phyloP scores from a whole-genome alignment of 2,113 vertebrate genomes.

The Boleophthalmus pectinirostris region DNA sequence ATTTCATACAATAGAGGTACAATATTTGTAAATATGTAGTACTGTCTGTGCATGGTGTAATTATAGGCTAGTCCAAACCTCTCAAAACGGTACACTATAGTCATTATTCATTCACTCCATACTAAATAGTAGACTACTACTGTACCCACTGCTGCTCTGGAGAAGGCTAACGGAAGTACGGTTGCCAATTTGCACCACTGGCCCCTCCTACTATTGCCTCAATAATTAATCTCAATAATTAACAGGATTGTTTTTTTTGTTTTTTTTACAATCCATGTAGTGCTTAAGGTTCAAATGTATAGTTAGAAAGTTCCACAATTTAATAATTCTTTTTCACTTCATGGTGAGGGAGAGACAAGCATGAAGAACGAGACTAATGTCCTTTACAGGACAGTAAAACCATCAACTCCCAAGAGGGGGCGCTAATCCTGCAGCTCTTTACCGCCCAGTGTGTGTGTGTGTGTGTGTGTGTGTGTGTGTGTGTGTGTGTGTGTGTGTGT shows the following conservation, averaged over 20 bases:
- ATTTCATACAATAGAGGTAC: too few species aligned
- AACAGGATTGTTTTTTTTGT: not conserved
- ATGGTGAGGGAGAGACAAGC: conserved; percentile 24
- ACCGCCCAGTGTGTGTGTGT: conserved; percentile 30
- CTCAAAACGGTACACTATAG: too few species aligned
- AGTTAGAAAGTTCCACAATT: not conserved
- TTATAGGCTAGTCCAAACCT: too few species aligned
- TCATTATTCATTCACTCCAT: too few species aligned
- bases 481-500: conserved; percentile 38
- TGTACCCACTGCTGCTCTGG: too few species aligned
- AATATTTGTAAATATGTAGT: too few species aligned
- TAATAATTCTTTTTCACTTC: not conserved
- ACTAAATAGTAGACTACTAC: too few species aligned
- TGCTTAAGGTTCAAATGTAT: not conserved
- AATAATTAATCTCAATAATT: too few species aligned
- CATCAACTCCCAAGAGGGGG: conserved; percentile 48
- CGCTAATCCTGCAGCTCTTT: conserved; percentile 48
- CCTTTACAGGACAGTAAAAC: not conserved
- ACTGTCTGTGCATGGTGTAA: too few species aligned
- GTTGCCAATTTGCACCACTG: too few species aligned
- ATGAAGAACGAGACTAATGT: conserved; percentile 22
- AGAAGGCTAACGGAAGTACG: too few species aligned
- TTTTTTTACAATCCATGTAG: not conserved
- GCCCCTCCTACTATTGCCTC: too few species aligned
- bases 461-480: conserved; percentile 26